Base-by-base conservation (phyloP, 1,140 invertebrate genomes). In the Mizuhopecten yessoensis region DNA sequence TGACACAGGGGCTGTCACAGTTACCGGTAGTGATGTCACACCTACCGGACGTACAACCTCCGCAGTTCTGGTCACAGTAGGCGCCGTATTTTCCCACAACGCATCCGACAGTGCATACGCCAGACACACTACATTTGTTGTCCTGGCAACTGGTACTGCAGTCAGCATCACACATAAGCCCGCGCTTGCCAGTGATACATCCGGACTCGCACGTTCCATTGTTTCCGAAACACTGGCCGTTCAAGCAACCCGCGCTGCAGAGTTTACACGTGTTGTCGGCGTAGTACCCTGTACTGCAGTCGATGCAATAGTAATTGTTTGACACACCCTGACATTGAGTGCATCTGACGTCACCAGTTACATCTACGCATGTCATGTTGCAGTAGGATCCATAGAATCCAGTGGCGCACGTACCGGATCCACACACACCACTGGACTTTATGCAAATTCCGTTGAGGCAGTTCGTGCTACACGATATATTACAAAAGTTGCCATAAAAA, bases 401-500 rank as follows among this genome's bases (percentile, higher is more conserved):
- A 34, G 34, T 11, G 0, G 45, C 20, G 33, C 90, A 91, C 20
- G 33, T 34, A 7, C 86, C 90, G 15, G 34, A 42, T 9, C 87
- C 57, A 13, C 87, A 87, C 0, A 42, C 87, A 2, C 29, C 39
- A 20, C 0, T 29, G 23, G 9, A 42, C 39, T 34, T 39, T 17
- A 29, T 36, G 20, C 39, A 42, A 10, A 87, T n/a, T n/a, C 87
- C 34, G 89, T 90, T 49, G 33, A 90, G 20, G 33, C 92, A 92
- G 7, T 88, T 86, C 15, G 23, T 9, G 33, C 86, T 39, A 86
- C 92, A 92, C 23, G 9, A 33, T 23, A 87, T 49, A 75, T 91
- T 88, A 88, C 92, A 92, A 17, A 90, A 89, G 34, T 87, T 34
- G 75, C 92, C 92, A 86, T 86, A 90, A 39, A 42, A 90, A 49